Conservation (phyloP, 2,113 vertebrate genomes). For the Anser brachyrhynchus region DNA sequence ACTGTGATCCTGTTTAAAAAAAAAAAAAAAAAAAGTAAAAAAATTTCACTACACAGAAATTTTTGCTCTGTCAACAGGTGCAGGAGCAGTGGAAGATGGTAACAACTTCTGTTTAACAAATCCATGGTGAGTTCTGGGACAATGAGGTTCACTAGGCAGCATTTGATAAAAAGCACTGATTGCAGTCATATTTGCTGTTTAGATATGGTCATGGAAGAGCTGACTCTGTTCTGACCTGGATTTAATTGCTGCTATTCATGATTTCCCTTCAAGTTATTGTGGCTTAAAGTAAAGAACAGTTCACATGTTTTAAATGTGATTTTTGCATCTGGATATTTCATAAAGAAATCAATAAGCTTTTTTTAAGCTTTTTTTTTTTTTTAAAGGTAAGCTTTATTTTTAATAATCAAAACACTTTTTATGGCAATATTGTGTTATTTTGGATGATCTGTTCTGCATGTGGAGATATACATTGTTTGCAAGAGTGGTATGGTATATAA, state of each 20-base stretch:
- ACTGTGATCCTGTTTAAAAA: too few relatives aligned
- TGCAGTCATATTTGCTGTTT: neutral
- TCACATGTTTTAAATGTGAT: neutral
- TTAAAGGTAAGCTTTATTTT: neutral
- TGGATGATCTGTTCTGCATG: neutral
- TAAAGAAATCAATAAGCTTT: neutral
- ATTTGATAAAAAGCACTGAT: neutral
- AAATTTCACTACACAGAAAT: neutral
- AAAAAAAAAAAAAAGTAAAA: neutral
- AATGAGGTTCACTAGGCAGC: neutral
- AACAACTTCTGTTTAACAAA: neutral
- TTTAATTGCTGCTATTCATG: neutral
- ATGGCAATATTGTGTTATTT: neutral
- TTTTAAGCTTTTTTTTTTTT: neutral
- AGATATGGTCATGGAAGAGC: neutral
- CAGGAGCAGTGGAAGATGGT: neutral
- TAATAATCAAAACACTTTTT: neutral
- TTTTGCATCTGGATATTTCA: neutral
- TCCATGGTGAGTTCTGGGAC: neutral
- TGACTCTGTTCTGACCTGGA: accelerated
- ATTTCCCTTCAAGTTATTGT: neutral
- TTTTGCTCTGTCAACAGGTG: neutral
- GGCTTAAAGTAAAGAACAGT: neutral
- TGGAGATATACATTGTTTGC: neutral
- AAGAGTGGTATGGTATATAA: neutral